These are phyloP conservation scores for Rhagonycha fulva DNA, from an alignment of 2,888 invertebrate species.

Conservation along the genomic window DNA sequence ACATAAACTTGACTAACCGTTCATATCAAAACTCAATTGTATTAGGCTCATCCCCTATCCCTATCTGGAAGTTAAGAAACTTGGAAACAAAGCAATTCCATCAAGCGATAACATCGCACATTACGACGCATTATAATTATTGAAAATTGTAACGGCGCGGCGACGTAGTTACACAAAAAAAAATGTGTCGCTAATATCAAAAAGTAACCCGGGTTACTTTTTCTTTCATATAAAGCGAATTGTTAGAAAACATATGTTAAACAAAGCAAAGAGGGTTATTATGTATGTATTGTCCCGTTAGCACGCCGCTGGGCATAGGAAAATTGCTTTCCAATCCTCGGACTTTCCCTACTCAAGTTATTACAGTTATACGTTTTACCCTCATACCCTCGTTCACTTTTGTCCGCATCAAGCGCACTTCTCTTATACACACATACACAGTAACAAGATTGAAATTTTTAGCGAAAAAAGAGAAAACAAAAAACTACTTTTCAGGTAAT, in stretches of 20 bases:
- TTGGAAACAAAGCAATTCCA: slow-evolving; percentile 58
- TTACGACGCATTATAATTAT: slow-evolving; percentile 57
- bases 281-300: slow-evolving; percentile 32
- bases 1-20: slow-evolving; percentile 33
- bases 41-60: slow-evolving; percentile 51
- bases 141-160: background rate
- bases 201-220: slow-evolving; percentile 13
- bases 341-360: slow-evolving; percentile 41
- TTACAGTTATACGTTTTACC: slow-evolving; percentile 38
- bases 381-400: slow-evolving; percentile 30
- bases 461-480: background rate
- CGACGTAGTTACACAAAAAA: background rate
- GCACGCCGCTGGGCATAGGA: slow-evolving; percentile 36
- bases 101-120: slow-evolving; percentile 57
- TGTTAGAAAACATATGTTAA: slow-evolving; percentile 30
- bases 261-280: slow-evolving; percentile 32
- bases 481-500: background rate
- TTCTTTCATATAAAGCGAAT: slow-evolving; percentile 24
- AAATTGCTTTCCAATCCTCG: slow-evolving; percentile 44
- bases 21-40: slow-evolving; percentile 51
- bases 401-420: slow-evolving; percentile 22
- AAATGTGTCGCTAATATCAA: slow-evolving; percentile 7
- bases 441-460: slow-evolving; percentile 23
- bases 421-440: slow-evolving; percentile 8
- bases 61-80: slow-evolving; percentile 50